Conservation (phyloP, 2,797 vertebrate genomes). For the Steatocranus sp. region DNA sequence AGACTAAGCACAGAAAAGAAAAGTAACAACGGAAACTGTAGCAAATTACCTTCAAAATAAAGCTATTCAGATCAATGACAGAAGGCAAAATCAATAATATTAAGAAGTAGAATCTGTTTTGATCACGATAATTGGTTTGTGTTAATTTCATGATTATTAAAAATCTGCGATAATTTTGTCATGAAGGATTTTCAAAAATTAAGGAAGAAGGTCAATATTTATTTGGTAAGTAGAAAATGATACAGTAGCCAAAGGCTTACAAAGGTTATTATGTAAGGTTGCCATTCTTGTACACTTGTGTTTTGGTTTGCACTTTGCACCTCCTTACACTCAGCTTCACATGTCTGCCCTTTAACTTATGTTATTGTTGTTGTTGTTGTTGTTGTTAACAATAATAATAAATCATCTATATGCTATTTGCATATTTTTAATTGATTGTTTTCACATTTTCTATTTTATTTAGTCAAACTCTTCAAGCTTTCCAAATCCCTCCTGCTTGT, state of each 20-base stretch:
- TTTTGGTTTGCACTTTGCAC: background rate
- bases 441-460: background rate
- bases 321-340: background rate
- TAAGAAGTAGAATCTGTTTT: background rate
- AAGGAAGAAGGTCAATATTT: background rate
- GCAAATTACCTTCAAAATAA: background rate
- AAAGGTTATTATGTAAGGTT: conserved; percentile 94
- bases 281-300: conserved; percentile 91
- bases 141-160: background rate
- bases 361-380: fast-evolving
- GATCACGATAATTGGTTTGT: background rate
- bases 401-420: background rate
- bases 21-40: background rate
- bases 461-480: background rate
- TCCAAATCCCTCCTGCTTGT: background rate
- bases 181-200: background rate
- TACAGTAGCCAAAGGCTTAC: background rate
- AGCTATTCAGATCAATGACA: background rate
- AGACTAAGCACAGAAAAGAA: background rate
- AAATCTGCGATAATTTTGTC: background rate
- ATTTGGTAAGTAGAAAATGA: background rate
- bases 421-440: background rate
- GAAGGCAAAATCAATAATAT: background rate
- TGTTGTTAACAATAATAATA: background rate
- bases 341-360: background rate